Evolutionary conservation across 1,140 invertebrate genomes (phyloP).

Genomic region (Ceratitis capitata): DNA sequence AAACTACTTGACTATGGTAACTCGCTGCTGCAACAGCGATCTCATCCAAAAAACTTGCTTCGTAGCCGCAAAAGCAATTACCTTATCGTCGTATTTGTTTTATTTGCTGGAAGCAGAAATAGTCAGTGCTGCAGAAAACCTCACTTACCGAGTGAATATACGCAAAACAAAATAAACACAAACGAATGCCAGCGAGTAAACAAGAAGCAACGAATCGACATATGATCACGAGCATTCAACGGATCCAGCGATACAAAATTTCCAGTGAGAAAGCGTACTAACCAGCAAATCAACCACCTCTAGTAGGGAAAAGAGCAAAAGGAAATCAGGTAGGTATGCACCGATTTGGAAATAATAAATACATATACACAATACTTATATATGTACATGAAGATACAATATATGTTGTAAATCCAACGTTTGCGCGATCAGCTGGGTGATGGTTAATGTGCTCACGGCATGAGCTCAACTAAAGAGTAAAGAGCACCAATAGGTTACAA

Average conservation of each 20-base stretch:
- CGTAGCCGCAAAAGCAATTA: not conserved
- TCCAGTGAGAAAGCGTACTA: not conserved
- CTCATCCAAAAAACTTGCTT: too few relatives aligned
- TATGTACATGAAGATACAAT: not conserved
- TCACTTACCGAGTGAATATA: slow-evolving; percentile 6
- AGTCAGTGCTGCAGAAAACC: not conserved
- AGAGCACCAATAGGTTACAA: not conserved
- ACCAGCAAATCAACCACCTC: not conserved
- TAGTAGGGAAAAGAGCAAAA: not conserved
- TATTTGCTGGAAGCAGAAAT: not conserved
- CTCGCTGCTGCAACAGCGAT: slow-evolving; percentile 24
- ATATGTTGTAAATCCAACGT: not conserved
- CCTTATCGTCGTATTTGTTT: not conserved
- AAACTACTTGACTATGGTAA: slow-evolving; percentile 21
- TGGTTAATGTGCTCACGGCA: too few relatives aligned
- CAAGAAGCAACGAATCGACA: not conserved
- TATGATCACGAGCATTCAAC: not conserved
- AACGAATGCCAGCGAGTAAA: not conserved
- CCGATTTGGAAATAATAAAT: too few relatives aligned
- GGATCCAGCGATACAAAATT: not conserved
- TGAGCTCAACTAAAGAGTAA: not conserved
- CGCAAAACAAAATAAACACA: not conserved
- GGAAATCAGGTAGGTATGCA: too few relatives aligned
- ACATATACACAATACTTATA: not conserved
- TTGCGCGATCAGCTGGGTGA: not conserved